These are phyloP conservation scores for Philopotamus ludificatus DNA, from an alignment of 1,140 invertebrate species.

Conservation along the genomic window DNA sequence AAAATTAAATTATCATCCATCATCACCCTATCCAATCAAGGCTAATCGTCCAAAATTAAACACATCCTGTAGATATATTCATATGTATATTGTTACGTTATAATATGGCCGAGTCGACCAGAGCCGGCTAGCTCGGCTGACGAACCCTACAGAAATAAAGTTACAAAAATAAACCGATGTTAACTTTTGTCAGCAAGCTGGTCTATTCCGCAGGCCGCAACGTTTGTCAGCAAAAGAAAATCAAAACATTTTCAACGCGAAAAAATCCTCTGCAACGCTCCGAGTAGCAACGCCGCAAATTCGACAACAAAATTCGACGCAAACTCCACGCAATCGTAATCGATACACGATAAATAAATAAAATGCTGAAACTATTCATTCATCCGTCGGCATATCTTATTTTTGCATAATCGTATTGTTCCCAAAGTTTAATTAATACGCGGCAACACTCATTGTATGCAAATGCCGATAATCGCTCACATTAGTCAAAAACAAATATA, in stretches of 20 bases:
- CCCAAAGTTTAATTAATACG: background rate
- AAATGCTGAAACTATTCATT: background rate
- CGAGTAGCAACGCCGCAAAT: background rate
- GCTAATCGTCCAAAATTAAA: no score
- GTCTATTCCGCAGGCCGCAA: constrained; percentile 12
- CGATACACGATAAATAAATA: background rate
- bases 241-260: background rate
- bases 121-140: constrained; percentile 29
- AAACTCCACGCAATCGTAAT: background rate
- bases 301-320: background rate
- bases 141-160: constrained; percentile 41
- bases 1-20: no score
- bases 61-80: no score
- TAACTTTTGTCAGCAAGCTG: constrained; percentile 30
- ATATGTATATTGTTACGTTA: background rate
- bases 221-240: background rate
- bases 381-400: background rate
- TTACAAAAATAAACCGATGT: constrained; percentile 40
- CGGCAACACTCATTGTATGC: background rate
- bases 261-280: no score
- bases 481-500: background rate
- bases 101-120: constrained; percentile 12
- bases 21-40: no score
- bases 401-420: background rate
- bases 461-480: no score